These are phyloP conservation scores for Saturnia pavonia DNA, from an alignment of 2,888 invertebrate genomes.

Conservation along the genomic window DNA sequence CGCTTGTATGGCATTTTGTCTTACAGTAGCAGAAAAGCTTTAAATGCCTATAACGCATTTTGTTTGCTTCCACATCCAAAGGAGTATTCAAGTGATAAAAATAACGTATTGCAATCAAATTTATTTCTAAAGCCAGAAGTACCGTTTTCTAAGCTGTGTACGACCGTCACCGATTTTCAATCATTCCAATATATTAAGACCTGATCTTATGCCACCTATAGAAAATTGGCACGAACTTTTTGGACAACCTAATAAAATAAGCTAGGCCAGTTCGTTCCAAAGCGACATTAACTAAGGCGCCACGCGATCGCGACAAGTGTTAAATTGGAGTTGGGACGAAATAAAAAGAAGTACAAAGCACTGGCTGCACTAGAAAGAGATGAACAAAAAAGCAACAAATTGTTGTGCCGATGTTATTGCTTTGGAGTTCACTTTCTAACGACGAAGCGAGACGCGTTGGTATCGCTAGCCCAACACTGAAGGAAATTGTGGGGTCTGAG, in stretches of 20 bases:
- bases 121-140: too few species aligned
- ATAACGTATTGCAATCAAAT: too few species aligned
- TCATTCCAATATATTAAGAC: too few species aligned
- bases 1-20: too few species aligned
- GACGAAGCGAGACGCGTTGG: constrained; percentile 4
- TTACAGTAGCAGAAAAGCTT: too few species aligned
- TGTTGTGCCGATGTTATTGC: constrained; percentile 24
- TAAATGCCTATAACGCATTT: too few species aligned
- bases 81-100: too few species aligned
- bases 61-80: too few species aligned
- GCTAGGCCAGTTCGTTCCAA: constrained; percentile 28
- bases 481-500: not conserved
- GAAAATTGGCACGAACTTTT: not conserved
- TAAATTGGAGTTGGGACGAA: constrained; percentile 54
- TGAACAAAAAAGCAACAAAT: constrained; percentile 32
- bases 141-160: too few species aligned
- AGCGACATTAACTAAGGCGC: constrained; percentile 40
- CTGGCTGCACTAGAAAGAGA: constrained; percentile 33
- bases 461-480: not conserved
- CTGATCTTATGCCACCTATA: too few species aligned
- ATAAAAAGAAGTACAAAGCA: constrained; percentile 25
- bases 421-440: constrained; percentile 24
- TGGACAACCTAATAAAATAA: not conserved
- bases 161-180: too few species aligned
- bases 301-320: constrained; percentile 60